A percentile compares a stretch with the other conserved stretches of the same genome.
phyloP scores from a whole-genome alignment of 2,888 invertebrate species.

The Drosophila rubida region DNA sequence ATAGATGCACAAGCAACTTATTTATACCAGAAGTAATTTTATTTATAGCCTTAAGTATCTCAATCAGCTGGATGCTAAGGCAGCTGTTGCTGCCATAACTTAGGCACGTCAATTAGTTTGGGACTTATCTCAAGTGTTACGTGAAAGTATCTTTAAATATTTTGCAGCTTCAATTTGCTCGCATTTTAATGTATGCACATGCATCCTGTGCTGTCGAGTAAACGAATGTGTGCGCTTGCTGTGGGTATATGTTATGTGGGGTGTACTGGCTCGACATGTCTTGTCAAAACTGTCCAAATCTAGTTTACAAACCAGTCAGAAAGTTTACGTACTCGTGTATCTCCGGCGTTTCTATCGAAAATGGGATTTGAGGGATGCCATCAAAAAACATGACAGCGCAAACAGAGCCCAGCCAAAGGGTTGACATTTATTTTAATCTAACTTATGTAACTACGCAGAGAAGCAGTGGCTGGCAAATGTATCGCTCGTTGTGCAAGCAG shows the following conservation, averaged over 20 bases:
- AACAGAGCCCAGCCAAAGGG: constrained; percentile 1
- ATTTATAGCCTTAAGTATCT: neutral
- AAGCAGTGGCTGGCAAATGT: neutral
- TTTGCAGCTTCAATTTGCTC: constrained; percentile 13
- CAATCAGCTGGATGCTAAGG: neutral
- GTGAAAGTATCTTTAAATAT: constrained; percentile 13
- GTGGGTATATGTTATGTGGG: neutral
- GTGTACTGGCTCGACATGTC: constrained; percentile 27
- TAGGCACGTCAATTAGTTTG: constrained; percentile 2
- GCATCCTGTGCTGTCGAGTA: neutral
- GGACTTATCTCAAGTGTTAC: neutral
- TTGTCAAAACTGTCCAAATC: constrained; percentile 54
- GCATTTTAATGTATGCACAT: constrained; percentile 26
- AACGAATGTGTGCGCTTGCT: constrained; percentile 1
- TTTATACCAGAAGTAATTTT: neutral
- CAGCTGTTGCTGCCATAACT: neutral
- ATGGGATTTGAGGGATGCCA: constrained; percentile 40
- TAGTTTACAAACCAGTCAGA: constrained; percentile 40
- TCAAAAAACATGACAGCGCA: constrained; percentile 35
- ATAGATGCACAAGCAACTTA: neutral
- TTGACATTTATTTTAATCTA: constrained; percentile 29
- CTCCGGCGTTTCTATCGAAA: constrained; percentile 31
- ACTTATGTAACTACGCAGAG: neutral
- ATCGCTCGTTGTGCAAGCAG: neutral
- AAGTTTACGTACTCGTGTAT: constrained; percentile 27